These are phyloP conservation scores for Camelus dromedarius DNA, from an alignment of 2,113 vertebrate species.

Conservation along the genomic window DNA sequence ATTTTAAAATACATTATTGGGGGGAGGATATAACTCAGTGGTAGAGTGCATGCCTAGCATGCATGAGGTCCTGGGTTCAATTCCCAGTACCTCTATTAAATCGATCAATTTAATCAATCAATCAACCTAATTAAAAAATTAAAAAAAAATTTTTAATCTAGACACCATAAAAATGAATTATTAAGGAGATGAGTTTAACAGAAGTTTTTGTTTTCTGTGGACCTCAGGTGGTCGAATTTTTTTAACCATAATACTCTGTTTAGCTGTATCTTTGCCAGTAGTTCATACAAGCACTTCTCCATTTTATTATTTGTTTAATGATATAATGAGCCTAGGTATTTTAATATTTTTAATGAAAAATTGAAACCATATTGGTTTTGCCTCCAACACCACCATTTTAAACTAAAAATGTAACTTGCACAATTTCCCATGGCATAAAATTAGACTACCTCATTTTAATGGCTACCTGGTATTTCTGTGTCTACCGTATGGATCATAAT, in stretches of 20 bases:
- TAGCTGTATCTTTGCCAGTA: not conserved
- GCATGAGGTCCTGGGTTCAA: no score
- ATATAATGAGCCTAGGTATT: not conserved
- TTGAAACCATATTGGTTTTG: slow-evolving; percentile 34
- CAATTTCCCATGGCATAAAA: slow-evolving; percentile 45
- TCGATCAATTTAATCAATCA: no score
- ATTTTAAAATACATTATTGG: not conserved
- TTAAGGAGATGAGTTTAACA: slow-evolving; percentile 20
- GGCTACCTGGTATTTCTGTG: not conserved
- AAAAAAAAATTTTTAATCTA: no score
- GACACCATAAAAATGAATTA: not conserved
- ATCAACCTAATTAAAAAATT: no score
- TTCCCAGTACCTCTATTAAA: no score
- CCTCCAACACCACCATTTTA: not conserved
- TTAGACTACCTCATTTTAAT: slow-evolving; percentile 33
- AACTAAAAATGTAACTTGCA: not conserved
- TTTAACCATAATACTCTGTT: slow-evolving; percentile 21
- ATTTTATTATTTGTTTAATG: slow-evolving; percentile 50
- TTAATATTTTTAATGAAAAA: slow-evolving; percentile 48
- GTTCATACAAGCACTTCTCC: not conserved
- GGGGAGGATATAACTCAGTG: no score
- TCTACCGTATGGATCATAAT: not conserved
- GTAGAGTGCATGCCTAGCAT: no score
- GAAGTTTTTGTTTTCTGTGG: not conserved
- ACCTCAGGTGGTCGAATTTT: not conserved